Percentiles rank a stretch among this genome's conserved stretches.
These are phyloP conservation scores for Calcarius lapponicus DNA, from an alignment of 2,797 vertebrate genomes.

Conservation along the genomic window DNA sequence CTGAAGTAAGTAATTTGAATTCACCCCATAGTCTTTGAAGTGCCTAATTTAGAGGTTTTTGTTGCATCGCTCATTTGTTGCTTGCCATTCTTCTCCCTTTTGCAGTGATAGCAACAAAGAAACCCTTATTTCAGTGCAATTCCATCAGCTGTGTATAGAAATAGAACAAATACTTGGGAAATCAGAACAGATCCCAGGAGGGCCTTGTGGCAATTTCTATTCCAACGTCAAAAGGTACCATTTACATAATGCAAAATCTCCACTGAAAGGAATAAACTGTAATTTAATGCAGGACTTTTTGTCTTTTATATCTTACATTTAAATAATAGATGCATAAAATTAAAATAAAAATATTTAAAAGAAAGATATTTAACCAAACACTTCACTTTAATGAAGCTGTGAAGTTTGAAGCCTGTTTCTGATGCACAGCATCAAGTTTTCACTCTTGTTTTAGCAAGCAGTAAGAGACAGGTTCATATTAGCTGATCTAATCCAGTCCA, in stretches of 20 bases:
- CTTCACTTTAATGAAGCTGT: background rate
- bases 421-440: background rate
- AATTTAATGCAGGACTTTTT: constrained; percentile 1
- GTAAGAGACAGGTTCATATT: background rate
- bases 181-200: constrained; percentile 35
- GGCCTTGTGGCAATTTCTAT: background rate
- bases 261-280: background rate
- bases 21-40: background rate
- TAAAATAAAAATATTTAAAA: background rate
- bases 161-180: constrained; percentile 20
- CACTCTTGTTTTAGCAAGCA: background rate
- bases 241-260: constrained; percentile 24
- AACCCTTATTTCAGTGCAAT: background rate
- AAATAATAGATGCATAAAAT: background rate
- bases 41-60: constrained; percentile 8
- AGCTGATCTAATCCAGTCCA: background rate
- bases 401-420: background rate
- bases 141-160: background rate
- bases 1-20: background rate
- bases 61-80: background rate
- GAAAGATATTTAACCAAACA: background rate
- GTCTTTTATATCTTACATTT: background rate
- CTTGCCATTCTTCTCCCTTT: background rate
- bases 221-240: constrained; percentile 6
- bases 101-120: background rate